These are phyloP conservation scores for Climacteris rufus DNA, from an alignment of 2,113 vertebrate genomes.

Conservation along the genomic window DNA sequence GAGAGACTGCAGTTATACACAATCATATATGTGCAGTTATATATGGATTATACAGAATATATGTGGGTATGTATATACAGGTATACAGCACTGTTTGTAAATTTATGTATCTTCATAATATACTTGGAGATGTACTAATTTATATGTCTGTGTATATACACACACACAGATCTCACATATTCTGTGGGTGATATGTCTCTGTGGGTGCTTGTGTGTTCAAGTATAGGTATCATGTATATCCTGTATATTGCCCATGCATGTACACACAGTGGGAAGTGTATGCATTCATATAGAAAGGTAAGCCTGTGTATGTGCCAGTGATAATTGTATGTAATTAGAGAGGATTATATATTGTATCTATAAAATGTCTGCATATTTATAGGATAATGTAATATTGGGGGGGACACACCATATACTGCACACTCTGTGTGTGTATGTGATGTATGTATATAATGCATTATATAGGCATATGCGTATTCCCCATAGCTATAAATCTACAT, in stretches of 20 bases:
- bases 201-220: background rate
- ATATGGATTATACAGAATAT: too few species aligned
- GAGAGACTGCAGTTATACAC: too few species aligned
- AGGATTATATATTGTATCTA: background rate
- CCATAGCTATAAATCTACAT: accelerated
- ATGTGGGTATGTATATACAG: background rate
- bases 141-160: background rate
- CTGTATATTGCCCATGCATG: accelerated
- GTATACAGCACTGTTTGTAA: background rate
- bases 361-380: background rate
- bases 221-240: too few species aligned
- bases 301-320: background rate
- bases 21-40: too few species aligned
- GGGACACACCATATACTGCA: too few species aligned
- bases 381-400: background rate
- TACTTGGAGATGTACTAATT: too few species aligned
- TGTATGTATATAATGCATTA: background rate
- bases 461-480: background rate
- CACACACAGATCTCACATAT: background rate
- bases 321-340: background rate
- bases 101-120: too few species aligned
- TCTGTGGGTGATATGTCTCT: accelerated
- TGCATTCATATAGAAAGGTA: background rate
- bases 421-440: background rate
- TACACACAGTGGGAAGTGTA: accelerated